Base-by-base conservation (phyloP, 2,113 vertebrate species). In the Salminus brasiliensis region DNA sequence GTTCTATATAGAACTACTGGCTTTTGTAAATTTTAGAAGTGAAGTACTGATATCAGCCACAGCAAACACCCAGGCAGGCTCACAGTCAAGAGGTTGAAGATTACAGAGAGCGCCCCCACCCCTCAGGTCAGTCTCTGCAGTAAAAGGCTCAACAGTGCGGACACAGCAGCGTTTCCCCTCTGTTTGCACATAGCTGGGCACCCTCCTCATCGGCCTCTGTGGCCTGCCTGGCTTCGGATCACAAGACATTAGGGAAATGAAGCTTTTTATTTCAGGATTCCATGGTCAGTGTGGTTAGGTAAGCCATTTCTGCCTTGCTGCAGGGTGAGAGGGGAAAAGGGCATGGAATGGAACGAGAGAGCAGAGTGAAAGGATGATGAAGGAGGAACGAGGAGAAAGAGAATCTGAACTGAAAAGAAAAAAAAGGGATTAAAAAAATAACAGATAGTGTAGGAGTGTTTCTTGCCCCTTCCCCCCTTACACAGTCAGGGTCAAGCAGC, bases 181-280 rank as follows among this genome's bases (percentile, higher is more conserved):
- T 6, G 62, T 63, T 76, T 82, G 72, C 52, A 68, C 80, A 80
- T 85, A 83, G 83, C 59, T 82, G 72, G 41, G 49, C 78, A 65
- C 79, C 83, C 18, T 77, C 74, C 69, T 74, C 30, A 73, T 67
- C 85, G 73, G 62, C 70, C 36, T 86, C 59, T 85, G 87, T 81
- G 84, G 84, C 78, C 57, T 53, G 70, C 85, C 82, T 80, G 85
- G 81, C 84, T 80, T 75, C 81, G 34, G 60, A 86, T 81, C 81
- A 84, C 80, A 88, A 82, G 85, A 84, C 85, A 79, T 88, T 74
- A 81, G 77, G 81, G 83, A 82, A 85, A 88, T 60, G 5, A 78
- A 86, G 86, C 76, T 75, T 87, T 84, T 86, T 82, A 88, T 87
- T 85, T 88, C 80, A 80, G 77, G 85, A 90, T 90, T 88, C 87